Evolutionary conservation across 2,888 invertebrate species (phyloP), one percentile per base, ranked within the genome.

Genomic region (Heteromurus nitidus): DNA sequence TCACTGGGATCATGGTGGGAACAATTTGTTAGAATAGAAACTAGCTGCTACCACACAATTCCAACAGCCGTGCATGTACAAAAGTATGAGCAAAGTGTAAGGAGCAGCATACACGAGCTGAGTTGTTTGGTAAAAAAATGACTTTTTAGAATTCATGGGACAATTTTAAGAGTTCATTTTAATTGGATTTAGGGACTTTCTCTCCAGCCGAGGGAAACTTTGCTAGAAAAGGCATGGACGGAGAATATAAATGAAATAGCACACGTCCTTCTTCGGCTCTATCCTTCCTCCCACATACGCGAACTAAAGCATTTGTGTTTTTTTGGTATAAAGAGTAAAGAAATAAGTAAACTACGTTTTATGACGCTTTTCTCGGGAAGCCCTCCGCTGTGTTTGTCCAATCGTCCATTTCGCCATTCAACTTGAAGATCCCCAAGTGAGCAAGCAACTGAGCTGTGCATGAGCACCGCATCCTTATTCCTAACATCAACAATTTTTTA

Each of bases 1-100:
- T 44, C 44, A n/a, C 26, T 11, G 55, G 20, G 26, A 47, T 55
- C 26, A 26, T 26, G 55, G 55, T 26, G 55, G 11, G 55, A 55
- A n/a, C 55, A 24, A 55, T 55, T 55, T 55, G 55, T 55, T 55
- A 55, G n/a, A n/a, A n/a, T n/a, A n/a, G n/a, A 55, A 55, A 55
- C 55, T n/a, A n/a, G n/a, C n/a, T 55, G 55, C 26, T 26, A 26
- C 55, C 9, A 9, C n/a, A n/a, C 16, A 47, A 47, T 47, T 47
- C 47, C 47, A 3, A 16, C 11, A 47, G 47, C 47, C 3, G 47
- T 11, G 47, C 16, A n/a, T 47, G 47, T n/a, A n/a, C n/a, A n/a
- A n/a, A n/a, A n/a, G n/a, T n/a, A n/a, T n/a, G n/a, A n/a, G n/a
- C n/a, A n/a, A n/a, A n/a, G n/a, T n/a, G n/a, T n/a, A n/a, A n/a